A percentile compares a stretch with the other conserved stretches of the same genome.
Conservation (phyloP, 2,888 invertebrate genomes). For the Drosophila robusta region DNA sequence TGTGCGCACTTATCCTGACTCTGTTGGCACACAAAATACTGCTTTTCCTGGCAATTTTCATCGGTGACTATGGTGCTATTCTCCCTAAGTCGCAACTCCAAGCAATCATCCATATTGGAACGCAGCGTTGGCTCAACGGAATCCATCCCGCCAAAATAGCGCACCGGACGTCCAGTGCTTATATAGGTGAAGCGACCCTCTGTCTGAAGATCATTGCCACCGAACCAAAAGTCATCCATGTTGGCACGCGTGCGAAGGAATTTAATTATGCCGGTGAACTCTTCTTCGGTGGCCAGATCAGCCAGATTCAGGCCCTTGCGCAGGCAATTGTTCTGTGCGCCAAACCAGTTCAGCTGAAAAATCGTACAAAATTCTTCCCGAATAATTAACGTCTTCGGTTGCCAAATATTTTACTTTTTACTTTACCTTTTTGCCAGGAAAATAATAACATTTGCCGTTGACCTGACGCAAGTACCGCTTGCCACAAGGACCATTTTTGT, state of each 20-base stretch:
- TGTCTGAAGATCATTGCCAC: slow-evolving; percentile 61
- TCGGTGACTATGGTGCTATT: slow-evolving; percentile 48
- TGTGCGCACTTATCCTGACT: slow-evolving; percentile 36
- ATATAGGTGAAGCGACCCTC: slow-evolving; percentile 65
- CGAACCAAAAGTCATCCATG: slow-evolving; percentile 67
- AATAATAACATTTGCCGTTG: slow-evolving; percentile 61
- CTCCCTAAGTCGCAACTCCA: slow-evolving; percentile 57
- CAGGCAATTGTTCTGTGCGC: slow-evolving; percentile 66
- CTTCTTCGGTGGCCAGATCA: slow-evolving; percentile 43
- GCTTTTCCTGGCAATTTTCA: slow-evolving; percentile 61
- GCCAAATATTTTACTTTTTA: neutral
- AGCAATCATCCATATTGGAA: slow-evolving; percentile 66
- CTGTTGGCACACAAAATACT: slow-evolving; percentile 57
- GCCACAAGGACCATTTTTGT: slow-evolving; percentile 58
- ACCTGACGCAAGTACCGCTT: slow-evolving; percentile 44
- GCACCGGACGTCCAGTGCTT: slow-evolving; percentile 50
- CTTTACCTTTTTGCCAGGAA: slow-evolving; percentile 54
- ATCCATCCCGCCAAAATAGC: slow-evolving; percentile 32
- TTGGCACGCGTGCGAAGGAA: slow-evolving; percentile 34
- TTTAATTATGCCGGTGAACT: slow-evolving; percentile 40
- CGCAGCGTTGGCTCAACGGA: slow-evolving; percentile 50
- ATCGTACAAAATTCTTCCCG: neutral
- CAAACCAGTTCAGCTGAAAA: slow-evolving; percentile 65
- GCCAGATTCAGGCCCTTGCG: slow-evolving; percentile 62
- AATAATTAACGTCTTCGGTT: too few species aligned